phyloP scores from a whole-genome alignment of 2,113 vertebrate genomes.

The Takifugu bimaculatus region DNA sequence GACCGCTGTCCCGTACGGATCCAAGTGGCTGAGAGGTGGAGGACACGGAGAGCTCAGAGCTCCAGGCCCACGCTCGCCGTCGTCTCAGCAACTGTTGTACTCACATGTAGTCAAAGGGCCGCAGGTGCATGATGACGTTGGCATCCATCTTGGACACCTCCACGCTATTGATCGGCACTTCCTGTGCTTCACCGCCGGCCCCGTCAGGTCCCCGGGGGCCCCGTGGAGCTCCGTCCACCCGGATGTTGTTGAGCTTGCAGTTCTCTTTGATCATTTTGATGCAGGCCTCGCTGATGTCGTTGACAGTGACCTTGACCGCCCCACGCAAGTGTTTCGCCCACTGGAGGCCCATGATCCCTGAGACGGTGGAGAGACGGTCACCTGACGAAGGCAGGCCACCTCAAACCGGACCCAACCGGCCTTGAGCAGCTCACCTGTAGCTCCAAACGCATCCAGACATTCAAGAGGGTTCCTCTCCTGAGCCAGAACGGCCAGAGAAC shows the following conservation, averaged over 20 bases:
- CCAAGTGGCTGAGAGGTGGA: conserved; percentile 83
- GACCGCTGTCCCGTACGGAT: conserved; percentile 91
- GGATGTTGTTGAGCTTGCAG: conserved; percentile 90
- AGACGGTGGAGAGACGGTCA: no score
- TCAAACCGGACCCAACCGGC: no score
- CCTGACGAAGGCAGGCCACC: no score
- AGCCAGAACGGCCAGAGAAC: conserved; percentile 84
- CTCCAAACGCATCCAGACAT: conserved; percentile 96
- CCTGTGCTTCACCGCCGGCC: conserved; percentile 43
- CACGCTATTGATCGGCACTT: conserved; percentile 68
- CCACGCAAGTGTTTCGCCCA: conserved; percentile 92
- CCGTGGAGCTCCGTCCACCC: conserved; percentile 69
- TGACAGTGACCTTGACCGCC: conserved; percentile 90
- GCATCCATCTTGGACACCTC: conserved; percentile 95
- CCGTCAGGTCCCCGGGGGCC: conserved; percentile 64
- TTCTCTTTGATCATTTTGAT: conserved; percentile 92
- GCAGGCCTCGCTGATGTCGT: conserved; percentile 89
- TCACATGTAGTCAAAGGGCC: conserved; percentile 97
- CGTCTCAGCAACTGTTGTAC: no score
- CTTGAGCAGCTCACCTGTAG: conserved; percentile 82
- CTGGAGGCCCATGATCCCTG: conserved; percentile 97
- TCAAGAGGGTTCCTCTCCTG: conserved; percentile 88
- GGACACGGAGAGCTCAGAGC: neutral
- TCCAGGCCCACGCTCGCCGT: no score
- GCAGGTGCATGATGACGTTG: conserved; percentile 96